These are phyloP conservation scores for Anoplopoma fimbria DNA, from an alignment of 2,113 vertebrate species.

Conservation along the genomic window DNA sequence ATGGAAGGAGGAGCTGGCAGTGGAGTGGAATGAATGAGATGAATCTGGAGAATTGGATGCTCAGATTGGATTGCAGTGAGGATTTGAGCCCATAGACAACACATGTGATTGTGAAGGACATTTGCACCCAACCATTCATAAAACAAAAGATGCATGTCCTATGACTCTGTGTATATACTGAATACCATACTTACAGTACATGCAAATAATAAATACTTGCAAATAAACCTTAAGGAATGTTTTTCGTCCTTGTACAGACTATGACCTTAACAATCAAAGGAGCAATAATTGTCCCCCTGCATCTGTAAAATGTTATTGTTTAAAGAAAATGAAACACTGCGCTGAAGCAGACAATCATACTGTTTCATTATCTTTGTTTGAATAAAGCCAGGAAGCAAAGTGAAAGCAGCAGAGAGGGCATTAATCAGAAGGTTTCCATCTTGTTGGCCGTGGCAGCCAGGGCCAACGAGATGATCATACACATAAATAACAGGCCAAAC, in stretches of 20 bases:
- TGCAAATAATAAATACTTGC: not conserved
- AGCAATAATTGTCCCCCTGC: not conserved
- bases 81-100: constrained; percentile 35
- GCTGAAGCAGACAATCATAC: constrained; percentile 11
- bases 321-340: constrained; percentile 32
- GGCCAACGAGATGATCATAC: constrained; percentile 63
- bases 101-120: constrained; percentile 28
- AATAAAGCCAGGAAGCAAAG: constrained; percentile 38
- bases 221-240: not conserved
- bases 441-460: constrained; percentile 47
- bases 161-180: not conserved
- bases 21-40: constrained; percentile 65
- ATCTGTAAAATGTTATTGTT: constrained; percentile 42
- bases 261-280: constrained; percentile 5
- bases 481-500: constrained; percentile 73
- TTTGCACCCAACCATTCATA: constrained; percentile 6
- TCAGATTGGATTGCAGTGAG: constrained; percentile 20
- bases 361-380: constrained; percentile 54
- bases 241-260: constrained; percentile 8
- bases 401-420: constrained; percentile 41
- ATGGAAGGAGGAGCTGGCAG: constrained; percentile 42
- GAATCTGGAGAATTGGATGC: constrained; percentile 69
- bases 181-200: not conserved
- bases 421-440: constrained; percentile 63
- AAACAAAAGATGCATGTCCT: constrained; percentile 6